A percentile compares a stretch with the other conserved stretches of the same genome.
These are phyloP conservation scores for Pseudoatta argentina DNA, from an alignment of 1,140 invertebrate species.

Conservation along the genomic window DNA sequence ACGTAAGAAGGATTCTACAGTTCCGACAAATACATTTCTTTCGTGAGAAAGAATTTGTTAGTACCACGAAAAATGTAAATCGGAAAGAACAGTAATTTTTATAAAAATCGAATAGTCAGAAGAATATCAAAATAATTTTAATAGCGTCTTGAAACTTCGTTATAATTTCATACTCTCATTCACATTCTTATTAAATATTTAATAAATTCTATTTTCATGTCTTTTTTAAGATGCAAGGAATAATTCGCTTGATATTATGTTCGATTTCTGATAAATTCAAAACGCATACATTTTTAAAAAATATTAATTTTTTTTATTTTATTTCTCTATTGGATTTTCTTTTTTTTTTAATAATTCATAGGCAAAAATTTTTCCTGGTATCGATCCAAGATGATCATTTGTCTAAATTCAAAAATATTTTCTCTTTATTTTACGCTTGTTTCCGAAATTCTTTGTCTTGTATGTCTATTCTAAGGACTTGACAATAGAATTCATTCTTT, in stretches of 20 bases:
- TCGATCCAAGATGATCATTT: neutral
- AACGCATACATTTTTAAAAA: neutral
- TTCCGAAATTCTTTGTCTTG: neutral
- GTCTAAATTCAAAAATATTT: neutral
- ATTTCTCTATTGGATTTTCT: neutral
- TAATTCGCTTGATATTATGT: neutral
- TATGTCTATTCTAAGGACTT: neutral
- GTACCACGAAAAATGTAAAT: neutral
- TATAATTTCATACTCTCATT: neutral
- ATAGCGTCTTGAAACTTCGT: neutral
- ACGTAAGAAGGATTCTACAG: neutral
- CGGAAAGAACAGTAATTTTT: neutral
- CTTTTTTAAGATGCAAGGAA: neutral
- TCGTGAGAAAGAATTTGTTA: neutral
- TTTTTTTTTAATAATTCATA: neutral
- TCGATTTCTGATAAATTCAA: neutral
- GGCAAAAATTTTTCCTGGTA: neutral
- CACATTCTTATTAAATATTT: conserved; percentile 12
- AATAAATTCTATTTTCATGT: neutral
- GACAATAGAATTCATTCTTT: neutral
- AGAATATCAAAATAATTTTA: conserved; percentile 5
- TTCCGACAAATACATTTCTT: neutral
- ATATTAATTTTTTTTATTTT: neutral
- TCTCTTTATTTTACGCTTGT: too few relatives aligned
- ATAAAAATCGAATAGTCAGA: neutral